phyloP scores from a whole-genome alignment of 2,113 vertebrate species.

The Ceyx melanurus region DNA sequence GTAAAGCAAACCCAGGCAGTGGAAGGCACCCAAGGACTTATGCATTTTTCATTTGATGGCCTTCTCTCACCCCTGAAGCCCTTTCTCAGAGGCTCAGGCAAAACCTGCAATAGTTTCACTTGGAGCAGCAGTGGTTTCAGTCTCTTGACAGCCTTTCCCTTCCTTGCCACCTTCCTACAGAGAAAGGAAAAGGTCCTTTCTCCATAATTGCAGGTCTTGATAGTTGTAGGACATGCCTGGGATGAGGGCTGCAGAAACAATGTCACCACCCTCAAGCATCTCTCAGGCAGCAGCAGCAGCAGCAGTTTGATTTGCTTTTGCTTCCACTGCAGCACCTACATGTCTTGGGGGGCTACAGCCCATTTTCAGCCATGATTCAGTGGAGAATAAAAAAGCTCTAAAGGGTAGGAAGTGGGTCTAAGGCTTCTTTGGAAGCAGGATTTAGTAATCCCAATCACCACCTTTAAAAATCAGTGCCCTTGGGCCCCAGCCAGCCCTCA shows the following conservation, averaged over 20 bases:
- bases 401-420: constrained; percentile 17
- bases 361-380: background rate
- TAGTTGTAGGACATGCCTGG: background rate
- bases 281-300: background rate
- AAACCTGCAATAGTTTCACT: background rate
- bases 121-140: background rate
- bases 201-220: background rate
- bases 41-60: background rate
- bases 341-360: background rate
- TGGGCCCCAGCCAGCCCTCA: constrained; percentile 41
- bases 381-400: constrained; percentile 39
- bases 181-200: background rate
- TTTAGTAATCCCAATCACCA: constrained; percentile 30
- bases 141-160: background rate
- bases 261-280: background rate
- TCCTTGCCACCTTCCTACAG: background rate
- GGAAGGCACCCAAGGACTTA: background rate
- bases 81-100: background rate
- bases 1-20: background rate
- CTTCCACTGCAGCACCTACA: background rate
- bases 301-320: background rate
- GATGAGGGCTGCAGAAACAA: background rate
- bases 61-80: background rate
- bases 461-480: constrained; percentile 53
- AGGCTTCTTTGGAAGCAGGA: constrained; percentile 27